These are phyloP conservation scores for Ectropis crepuscularia DNA, from an alignment of 2,888 invertebrate genomes.

Conservation along the genomic window DNA sequence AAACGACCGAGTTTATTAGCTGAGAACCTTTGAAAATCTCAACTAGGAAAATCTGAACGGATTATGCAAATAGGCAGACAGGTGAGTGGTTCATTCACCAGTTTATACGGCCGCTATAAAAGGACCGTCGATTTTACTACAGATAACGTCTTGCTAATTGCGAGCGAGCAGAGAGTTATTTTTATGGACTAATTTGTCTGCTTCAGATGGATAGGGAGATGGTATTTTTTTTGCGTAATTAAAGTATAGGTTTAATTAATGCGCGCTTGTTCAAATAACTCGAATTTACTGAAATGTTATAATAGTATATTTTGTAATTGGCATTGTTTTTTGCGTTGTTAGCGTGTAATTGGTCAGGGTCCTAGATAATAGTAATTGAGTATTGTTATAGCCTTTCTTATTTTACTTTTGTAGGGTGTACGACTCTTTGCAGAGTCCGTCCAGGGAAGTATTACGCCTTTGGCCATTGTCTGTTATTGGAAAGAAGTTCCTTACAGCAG, in stretches of 20 bases:
- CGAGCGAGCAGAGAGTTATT: slow-evolving; percentile 12
- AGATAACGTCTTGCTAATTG: slow-evolving; percentile 28
- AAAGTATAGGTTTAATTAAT: slow-evolving; percentile 20
- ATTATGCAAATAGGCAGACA: slow-evolving; percentile 34
- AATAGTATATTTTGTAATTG: background rate
- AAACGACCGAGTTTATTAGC: too few relatives aligned
- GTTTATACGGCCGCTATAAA: slow-evolving; percentile 37
- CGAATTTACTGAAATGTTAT: slow-evolving; percentile 5
- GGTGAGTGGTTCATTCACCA: slow-evolving; percentile 36
- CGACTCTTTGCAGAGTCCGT: too few relatives aligned
- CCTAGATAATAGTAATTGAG: background rate
- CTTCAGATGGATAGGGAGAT: slow-evolving; percentile 13
- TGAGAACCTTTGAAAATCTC: background rate
- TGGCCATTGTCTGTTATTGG: too few relatives aligned
- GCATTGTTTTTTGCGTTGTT: background rate
- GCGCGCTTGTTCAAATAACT: slow-evolving; percentile 14
- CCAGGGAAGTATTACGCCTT: too few relatives aligned
- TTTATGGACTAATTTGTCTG: slow-evolving; percentile 25
- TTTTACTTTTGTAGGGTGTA: background rate
- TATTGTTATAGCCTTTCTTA: background rate
- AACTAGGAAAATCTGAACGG: slow-evolving; percentile 25
- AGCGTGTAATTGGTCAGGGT: background rate
- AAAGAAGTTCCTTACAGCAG: too few relatives aligned
- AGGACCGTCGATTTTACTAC: slow-evolving; percentile 26
- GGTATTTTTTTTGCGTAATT: slow-evolving; percentile 30